A percentile compares a stretch with the other conserved stretches of the same genome.
Conservation (phyloP, 2,888 invertebrate genomes). For the Rhagonycha fulva region DNA sequence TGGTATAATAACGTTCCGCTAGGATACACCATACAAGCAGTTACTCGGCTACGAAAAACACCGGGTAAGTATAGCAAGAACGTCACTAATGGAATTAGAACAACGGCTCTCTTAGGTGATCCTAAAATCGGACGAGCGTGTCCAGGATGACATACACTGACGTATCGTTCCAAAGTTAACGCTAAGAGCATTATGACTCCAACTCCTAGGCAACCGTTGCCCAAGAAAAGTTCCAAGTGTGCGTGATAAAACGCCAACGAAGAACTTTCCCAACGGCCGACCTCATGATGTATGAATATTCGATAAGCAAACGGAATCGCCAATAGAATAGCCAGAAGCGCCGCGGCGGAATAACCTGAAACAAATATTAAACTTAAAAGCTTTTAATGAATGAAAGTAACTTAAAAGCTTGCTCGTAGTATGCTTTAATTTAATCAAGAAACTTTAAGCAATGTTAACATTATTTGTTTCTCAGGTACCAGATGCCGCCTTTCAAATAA, state of each 20-base stretch:
- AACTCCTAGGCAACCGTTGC: conserved; percentile 74
- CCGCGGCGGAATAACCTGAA: conserved; percentile 77
- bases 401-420: background rate
- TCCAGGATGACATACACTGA: conserved; percentile 75
- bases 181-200: conserved; percentile 78
- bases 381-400: background rate
- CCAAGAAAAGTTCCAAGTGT: conserved; percentile 71
- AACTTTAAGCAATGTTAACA: conserved; percentile 1
- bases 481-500: background rate
- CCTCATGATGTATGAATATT: conserved; percentile 67
- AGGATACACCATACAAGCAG: conserved; percentile 56
- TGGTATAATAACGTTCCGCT: conserved; percentile 63
- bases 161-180: conserved; percentile 73
- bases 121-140: conserved; percentile 68
- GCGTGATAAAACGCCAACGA: conserved; percentile 71
- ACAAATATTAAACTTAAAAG: conserved; percentile 32
- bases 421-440: conserved; percentile 7
- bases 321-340: conserved; percentile 71
- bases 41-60: conserved; percentile 65
- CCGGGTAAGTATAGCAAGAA: conserved; percentile 72
- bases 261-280: conserved; percentile 67
- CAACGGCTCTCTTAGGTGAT: conserved; percentile 66
- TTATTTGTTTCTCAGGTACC: conserved; percentile 1
- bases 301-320: conserved; percentile 71
- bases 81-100: conserved; percentile 66